A percentile compares a stretch with the other conserved stretches of the same genome.
Conservation (phyloP, 2,888 invertebrate genomes). For the Ormyrus rosae region DNA sequence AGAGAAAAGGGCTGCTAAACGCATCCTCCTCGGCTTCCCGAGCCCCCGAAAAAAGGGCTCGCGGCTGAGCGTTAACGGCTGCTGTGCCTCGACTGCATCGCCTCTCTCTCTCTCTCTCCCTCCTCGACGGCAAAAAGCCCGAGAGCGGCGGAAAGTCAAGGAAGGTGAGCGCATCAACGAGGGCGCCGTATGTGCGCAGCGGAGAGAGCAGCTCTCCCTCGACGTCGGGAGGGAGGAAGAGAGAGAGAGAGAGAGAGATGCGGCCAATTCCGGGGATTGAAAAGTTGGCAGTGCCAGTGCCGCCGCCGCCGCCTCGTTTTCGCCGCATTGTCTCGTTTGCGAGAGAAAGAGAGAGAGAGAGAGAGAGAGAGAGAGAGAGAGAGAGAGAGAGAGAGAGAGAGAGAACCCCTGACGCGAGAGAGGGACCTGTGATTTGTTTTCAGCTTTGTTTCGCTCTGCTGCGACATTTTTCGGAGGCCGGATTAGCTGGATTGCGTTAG, state of each 20-base stretch:
- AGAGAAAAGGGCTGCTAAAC: not conserved
- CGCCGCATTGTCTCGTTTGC: not conserved
- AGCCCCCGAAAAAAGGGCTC: too few species aligned
- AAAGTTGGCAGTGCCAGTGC: constrained; percentile 66
- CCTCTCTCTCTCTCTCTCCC: too few species aligned
- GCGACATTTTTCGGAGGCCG: too few species aligned
- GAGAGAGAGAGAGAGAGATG: not conserved
- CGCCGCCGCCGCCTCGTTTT: not conserved
- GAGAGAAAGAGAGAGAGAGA: not conserved
- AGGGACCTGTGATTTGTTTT: constrained; percentile 10
- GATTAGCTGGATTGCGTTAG: too few species aligned
- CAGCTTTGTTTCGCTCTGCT: not conserved
- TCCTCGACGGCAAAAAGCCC: constrained; percentile 4
- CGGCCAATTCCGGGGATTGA: constrained; percentile 68
- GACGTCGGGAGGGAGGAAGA: not conserved
- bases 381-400: not conserved
- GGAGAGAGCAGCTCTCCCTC: too few species aligned
- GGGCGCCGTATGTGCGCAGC: too few species aligned
- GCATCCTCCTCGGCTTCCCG: too few species aligned
- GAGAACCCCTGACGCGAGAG: not conserved
- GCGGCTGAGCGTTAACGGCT: too few species aligned
- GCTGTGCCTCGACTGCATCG: too few species aligned
- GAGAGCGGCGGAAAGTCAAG: not conserved
- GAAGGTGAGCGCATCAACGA: not conserved
- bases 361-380: too few species aligned